These are phyloP conservation scores for Ectemnius lituratus DNA, from an alignment of 2,888 invertebrate genomes.

Conservation along the genomic window DNA sequence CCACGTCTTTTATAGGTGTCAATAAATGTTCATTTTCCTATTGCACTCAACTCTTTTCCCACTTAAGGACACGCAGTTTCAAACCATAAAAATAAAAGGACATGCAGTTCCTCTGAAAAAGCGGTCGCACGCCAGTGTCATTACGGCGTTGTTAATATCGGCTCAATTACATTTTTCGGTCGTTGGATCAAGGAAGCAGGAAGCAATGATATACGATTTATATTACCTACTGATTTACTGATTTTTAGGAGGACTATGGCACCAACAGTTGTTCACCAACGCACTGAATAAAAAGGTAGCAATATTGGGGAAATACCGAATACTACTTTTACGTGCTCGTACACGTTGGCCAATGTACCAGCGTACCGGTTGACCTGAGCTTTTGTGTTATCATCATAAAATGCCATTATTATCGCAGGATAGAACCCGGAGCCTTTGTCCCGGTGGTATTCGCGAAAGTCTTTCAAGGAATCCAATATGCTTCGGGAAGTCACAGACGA, in stretches of 20 bases:
- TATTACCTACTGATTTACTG: too few relatives aligned
- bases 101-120: neutral
- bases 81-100: slow-evolving; percentile 1
- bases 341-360: neutral
- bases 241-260: too few relatives aligned
- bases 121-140: neutral
- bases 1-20: slow-evolving; percentile 66
- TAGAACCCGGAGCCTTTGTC: neutral
- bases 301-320: too few relatives aligned
- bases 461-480: slow-evolving; percentile 6
- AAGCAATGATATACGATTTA: too few relatives aligned
- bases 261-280: too few relatives aligned
- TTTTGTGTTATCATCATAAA: slow-evolving; percentile 1
- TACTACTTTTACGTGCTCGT: too few relatives aligned
- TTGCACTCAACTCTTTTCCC: slow-evolving; percentile 18
- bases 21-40: slow-evolving; percentile 66
- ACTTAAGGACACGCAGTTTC: neutral
- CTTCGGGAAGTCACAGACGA: neutral
- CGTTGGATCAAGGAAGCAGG: too few relatives aligned
- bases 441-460: slow-evolving; percentile 1
- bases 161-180: too few relatives aligned
- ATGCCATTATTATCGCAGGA: neutral
- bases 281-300: too few relatives aligned
- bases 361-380: slow-evolving; percentile 23
- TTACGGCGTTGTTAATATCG: neutral